A percentile compares a stretch with the other conserved stretches of the same genome.
These are phyloP conservation scores for Plecturocebus donacophilus DNA, from an alignment of 2,113 vertebrate species.

Conservation along the genomic window DNA sequence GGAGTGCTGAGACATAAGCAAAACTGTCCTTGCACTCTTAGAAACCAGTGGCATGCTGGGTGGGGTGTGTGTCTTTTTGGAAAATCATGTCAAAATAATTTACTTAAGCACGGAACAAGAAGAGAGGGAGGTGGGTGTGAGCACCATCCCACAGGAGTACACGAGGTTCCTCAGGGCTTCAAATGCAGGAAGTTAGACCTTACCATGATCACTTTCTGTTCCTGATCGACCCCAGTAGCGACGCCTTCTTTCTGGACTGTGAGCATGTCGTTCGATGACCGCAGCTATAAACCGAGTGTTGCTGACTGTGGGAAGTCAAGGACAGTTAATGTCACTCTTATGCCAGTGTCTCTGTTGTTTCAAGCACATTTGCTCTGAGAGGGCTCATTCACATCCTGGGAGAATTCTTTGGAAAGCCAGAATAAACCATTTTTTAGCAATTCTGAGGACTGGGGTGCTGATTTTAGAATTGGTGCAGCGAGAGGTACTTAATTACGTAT, in stretches of 20 bases:
- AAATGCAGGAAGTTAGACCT: constrained; percentile 60
- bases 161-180: background rate
- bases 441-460: background rate
- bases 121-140: background rate
- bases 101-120: background rate
- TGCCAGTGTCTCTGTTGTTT: accelerated
- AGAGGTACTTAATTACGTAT: background rate
- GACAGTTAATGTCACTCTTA: background rate
- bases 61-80: background rate
- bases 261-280: constrained; percentile 96
- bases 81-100: background rate
- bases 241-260: constrained; percentile 95
- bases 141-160: accelerated
- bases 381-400: background rate
- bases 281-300: constrained; percentile 98
- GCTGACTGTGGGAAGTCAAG: constrained; percentile 88
- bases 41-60: background rate
- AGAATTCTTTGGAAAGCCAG: background rate
- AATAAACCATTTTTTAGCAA: background rate
- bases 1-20: background rate
- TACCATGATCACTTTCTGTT: constrained; percentile 98
- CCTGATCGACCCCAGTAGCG: constrained; percentile 98
- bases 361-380: background rate
- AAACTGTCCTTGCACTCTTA: background rate
- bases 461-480: background rate